Base-by-base conservation (phyloP, 2,888 invertebrate species). In the Heteromurus nitidus region DNA sequence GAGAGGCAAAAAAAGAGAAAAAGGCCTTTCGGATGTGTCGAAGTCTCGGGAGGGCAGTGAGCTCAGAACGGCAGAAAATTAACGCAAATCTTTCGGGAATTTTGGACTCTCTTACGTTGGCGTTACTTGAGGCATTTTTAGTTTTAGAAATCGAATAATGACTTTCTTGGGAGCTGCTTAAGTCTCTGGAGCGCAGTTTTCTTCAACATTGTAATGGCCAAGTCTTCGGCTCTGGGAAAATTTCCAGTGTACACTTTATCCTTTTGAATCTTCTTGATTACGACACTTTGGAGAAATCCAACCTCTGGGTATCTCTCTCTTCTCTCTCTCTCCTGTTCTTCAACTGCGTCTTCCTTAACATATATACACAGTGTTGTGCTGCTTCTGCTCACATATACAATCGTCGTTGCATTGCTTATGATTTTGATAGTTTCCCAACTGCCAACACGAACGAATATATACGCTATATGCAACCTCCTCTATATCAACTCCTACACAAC, bases 1-100 rank as follows among this genome's bases (percentile, higher is more conserved):
- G 36, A 65, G 58, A 72, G 31, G 31, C 18, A 44, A 31, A 28
- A n/a, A 85, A 72, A 84, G 80, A 82, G 74, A 84, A 82, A 83
- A 86, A 84, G 86, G 85, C 82, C 85, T 85, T 86, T 86, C 85
- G 85, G 86, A 85, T 85, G 86, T 86, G 86, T 86, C 80, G 85
- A 86, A 86, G 90, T 91, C 92, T 91, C 92, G 88, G 86, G 92
- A 90, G 92, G 90, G 92, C 91, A 92, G 91, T 93, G 92, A 92
- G 92, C 92, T 92, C 93, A 93, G 92, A 92, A 92, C 92, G 92
- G 92, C 92, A 92, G 93, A 93, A 93, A 93, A 93, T 93, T 93
- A 93, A 93, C 92, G 92, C 91, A 91, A 91, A 85, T 84, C 86
- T 85, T 84, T 75, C 79, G 87, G 87, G 86, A 86, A 84, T 86